Percentiles rank a stretch among this genome's conserved stretches.
phyloP scores from a whole-genome alignment of 2,888 invertebrate species.

The Pherbina coryleti region DNA sequence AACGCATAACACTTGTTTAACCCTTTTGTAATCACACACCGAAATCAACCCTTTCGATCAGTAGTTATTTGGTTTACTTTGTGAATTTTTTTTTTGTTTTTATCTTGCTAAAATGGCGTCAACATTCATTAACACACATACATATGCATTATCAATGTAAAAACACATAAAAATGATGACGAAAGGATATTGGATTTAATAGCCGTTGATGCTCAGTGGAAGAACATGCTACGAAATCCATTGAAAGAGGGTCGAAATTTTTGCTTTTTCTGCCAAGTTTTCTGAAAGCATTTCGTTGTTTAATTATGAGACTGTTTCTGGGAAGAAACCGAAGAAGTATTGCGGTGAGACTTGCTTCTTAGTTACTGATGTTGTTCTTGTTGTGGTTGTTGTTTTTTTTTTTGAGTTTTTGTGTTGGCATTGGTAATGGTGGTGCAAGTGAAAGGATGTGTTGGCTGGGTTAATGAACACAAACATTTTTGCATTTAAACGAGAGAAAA shows the following conservation, averaged over 20 bases:
- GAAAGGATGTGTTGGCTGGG: background rate
- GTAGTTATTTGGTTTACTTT: background rate
- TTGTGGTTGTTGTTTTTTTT: too few species aligned
- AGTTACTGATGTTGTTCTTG: background rate
- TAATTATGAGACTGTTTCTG: slow-evolving; percentile 21
- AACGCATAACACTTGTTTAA: slow-evolving; percentile 20
- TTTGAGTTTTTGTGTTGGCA: too few species aligned
- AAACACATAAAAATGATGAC: background rate
- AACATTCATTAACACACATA: slow-evolving; percentile 4
- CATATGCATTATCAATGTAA: background rate
- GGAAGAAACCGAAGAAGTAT: background rate
- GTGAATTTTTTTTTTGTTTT: background rate
- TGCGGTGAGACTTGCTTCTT: background rate
- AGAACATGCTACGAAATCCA: background rate
- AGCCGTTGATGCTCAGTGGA: background rate
- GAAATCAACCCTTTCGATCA: background rate
- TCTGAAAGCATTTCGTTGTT: slow-evolving; percentile 36
- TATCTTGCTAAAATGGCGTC: slow-evolving; percentile 18
- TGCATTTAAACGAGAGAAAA: slow-evolving; percentile 28
- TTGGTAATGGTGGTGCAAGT: slow-evolving; percentile 4
- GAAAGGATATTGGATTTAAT: slow-evolving; percentile 9
- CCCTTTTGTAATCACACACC: slow-evolving; percentile 17
- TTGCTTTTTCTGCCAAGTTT: background rate
- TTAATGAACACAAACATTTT: slow-evolving; percentile 12
- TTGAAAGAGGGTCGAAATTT: background rate